Evolutionary conservation across 1,140 invertebrate genomes (phyloP).

Genomic region (Ctenoplectra terminalis): DNA sequence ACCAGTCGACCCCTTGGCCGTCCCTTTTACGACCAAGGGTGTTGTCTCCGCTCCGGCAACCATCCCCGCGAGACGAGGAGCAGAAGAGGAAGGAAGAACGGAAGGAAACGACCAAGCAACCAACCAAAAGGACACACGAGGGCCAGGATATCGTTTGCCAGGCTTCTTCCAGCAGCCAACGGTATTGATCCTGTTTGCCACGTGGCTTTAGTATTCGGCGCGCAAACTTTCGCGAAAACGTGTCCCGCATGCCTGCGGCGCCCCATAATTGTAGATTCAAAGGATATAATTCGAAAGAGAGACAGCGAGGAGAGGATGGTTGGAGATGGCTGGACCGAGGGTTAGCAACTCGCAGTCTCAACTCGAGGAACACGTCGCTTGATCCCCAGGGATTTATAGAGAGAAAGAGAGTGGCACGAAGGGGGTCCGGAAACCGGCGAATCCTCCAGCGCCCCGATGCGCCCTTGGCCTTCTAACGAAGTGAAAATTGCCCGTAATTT

Average conservation of each 20-base stretch:
- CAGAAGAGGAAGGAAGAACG: conserved; percentile 45
- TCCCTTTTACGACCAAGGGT: conserved; percentile 50
- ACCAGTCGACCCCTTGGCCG: conserved; percentile 15
- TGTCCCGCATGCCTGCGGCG: conserved; percentile 77
- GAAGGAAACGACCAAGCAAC: conserved; percentile 48
- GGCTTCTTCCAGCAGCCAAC: conserved; percentile 47
- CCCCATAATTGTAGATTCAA: conserved; percentile 82
- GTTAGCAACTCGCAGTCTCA: background rate
- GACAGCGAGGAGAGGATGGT: conserved; percentile 28
- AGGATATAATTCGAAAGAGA: conserved; percentile 81
- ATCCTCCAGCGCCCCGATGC: too few relatives aligned
- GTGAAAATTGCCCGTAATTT: conserved; percentile 80
- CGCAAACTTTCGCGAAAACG: conserved; percentile 80
- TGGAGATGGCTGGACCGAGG: conserved; percentile 13
- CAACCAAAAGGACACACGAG: conserved; percentile 61
- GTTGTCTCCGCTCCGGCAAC: conserved; percentile 5
- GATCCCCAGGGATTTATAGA: conserved; percentile 61
- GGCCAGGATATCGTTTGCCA: conserved; percentile 45
- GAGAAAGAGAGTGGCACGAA: background rate
- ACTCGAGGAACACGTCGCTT: conserved; percentile 24
- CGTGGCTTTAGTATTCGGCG: conserved; percentile 81
- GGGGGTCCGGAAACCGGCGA: too few relatives aligned
- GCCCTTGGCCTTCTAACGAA: conserved; percentile 74
- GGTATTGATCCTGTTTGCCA: conserved; percentile 79
- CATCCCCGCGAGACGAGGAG: background rate